Base-by-base conservation (phyloP, 92 coral and sea anemone species). In the Zoanthus sansibaricus region DNA sequence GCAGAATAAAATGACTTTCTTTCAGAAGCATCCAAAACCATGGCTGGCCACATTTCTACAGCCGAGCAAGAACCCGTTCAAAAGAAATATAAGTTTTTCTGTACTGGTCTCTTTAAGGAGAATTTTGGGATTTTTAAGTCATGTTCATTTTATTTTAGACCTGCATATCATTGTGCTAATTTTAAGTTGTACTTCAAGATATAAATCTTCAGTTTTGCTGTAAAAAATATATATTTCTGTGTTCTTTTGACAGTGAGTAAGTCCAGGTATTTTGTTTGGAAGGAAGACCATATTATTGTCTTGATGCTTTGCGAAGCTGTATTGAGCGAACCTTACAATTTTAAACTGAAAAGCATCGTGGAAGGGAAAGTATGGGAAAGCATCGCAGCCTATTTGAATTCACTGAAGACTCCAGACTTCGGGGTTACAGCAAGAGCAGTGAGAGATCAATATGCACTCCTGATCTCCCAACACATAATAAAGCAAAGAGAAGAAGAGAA, bases 121-220 rank as follows among this genome's bases (percentile, higher is more conserved):
- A 45, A 74, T 44, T 74, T 74, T 74, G 21, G 48, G 79, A 44
- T 49, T 32, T 84, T 85, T 55, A 73, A 73, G 45, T 52, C 58
- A 73, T 54, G 82, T 72, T 85, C 5, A 74, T 74, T 62, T 73
- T 85, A 85, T 74, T 85, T 74, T 75, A 85, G 88, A 74, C 82
- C 88, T 74, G 74, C 72, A 74, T 85, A 12, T 85, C 71, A 74
- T 73, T 85, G 88, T 74, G 88, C 59, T 85, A 72, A 75, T 85
- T 85, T 85, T 31, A 85, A 85, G 82, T 56, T 85, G 88, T 45
- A 73, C 51, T 85, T 85, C 82, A 71, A 85, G 80, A 18, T 58
- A 58, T 15, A 58, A 58, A 58, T 15, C 69, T 51, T 71, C 79
- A 83, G 79, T 71, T 83, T 83, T 83, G 78, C 20, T 83, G 16